A percentile compares a stretch with the other conserved stretches of the same genome.
Evolutionary conservation across 2,888 invertebrate genomes (phyloP).

Genomic region (Crepidodera aurea): DNA sequence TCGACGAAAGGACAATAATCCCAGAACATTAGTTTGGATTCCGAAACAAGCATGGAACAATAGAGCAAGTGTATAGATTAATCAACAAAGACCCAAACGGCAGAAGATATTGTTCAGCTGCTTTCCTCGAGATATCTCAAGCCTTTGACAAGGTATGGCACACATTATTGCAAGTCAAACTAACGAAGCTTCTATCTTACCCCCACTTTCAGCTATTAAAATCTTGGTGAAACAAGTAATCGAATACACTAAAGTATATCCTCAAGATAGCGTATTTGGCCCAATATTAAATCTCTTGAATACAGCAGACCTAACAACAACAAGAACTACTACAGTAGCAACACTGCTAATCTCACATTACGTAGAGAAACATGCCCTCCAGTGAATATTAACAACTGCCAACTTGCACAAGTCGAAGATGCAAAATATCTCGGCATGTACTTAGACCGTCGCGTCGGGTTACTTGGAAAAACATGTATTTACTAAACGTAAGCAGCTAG

Average conservation of each 20-base stretch:
- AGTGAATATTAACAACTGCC: no score
- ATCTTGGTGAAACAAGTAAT: neutral
- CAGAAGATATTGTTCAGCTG: neutral
- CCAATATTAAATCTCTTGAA: slow-evolving; percentile 15
- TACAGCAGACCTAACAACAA: slow-evolving; percentile 14
- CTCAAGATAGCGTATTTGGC: slow-evolving; percentile 10
- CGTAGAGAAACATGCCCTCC: no score
- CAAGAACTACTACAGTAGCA: slow-evolving; percentile 1
- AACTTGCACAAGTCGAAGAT: no score
- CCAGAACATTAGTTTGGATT: slow-evolving; percentile 7
- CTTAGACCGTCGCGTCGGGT: no score
- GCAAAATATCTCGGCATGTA: no score
- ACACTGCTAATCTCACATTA: slow-evolving; percentile 1
- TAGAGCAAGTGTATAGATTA: slow-evolving; percentile 5
- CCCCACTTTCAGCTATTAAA: neutral
- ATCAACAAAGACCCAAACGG: neutral
- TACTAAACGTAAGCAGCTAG: no score
- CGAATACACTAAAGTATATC: neutral
- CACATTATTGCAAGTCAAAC: neutral
- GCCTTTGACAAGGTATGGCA: neutral
- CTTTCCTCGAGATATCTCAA: neutral
- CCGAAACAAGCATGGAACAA: slow-evolving; percentile 9
- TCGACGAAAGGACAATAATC: slow-evolving; percentile 1
- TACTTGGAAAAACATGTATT: no score
- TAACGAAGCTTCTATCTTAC: neutral